phyloP scores from a whole-genome alignment of 2,888 invertebrate species.

The Epistrophella euchroma region DNA sequence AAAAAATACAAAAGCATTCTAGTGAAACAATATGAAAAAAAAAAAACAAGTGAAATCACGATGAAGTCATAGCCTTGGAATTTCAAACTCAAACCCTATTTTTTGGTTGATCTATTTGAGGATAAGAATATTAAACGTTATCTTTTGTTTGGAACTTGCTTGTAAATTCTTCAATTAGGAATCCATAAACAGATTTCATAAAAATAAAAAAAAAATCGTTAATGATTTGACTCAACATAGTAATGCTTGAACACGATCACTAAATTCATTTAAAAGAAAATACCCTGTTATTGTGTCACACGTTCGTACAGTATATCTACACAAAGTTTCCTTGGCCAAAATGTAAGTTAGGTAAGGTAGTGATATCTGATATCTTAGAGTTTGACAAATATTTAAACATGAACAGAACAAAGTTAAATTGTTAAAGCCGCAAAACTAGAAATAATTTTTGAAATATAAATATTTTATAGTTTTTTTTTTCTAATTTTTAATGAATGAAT shows the following conservation, averaged over 20 bases:
- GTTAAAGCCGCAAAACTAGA: no score
- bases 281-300: not conserved
- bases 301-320: no score
- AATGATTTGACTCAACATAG: not conserved
- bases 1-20: not conserved
- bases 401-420: no score
- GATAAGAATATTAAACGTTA: not conserved
- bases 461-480: no score
- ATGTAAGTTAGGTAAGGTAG: no score
- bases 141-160: not conserved
- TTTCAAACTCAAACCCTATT: conserved; percentile 10
- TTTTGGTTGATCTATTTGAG: not conserved
- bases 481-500: no score
- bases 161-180: conserved; percentile 8
- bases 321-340: no score
- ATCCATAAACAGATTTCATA: conserved; percentile 1
- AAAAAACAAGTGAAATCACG: not conserved
- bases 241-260: not conserved
- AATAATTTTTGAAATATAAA: no score
- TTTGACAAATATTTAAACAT: no score
- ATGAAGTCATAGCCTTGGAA: conserved; percentile 25
- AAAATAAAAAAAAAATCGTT: not conserved
- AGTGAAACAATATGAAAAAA: not conserved
- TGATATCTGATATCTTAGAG: no score
- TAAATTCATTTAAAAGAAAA: not conserved